These are phyloP conservation scores for Conops quadrifasciatus DNA, from an alignment of 2,888 invertebrate species.

Conservation along the genomic window DNA sequence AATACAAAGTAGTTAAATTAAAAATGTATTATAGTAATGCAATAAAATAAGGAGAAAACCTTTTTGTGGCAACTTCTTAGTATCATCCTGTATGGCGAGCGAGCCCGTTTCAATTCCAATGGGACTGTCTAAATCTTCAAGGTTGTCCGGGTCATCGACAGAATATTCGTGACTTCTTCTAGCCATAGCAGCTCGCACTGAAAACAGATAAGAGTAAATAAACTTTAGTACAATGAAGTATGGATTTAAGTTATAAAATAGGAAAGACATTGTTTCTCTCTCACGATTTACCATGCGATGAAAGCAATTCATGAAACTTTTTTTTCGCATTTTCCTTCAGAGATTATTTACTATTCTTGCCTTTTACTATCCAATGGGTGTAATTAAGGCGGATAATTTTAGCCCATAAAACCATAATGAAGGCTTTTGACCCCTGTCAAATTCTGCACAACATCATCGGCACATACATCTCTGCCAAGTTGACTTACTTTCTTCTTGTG, in stretches of 20 bases:
- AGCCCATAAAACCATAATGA: conserved; percentile 15
- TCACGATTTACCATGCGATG: too few relatives aligned
- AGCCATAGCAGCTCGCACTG: conserved; percentile 62
- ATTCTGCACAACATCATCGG: too few relatives aligned
- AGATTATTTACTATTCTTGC: neutral
- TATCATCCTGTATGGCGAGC: conserved; percentile 54
- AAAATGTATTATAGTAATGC: neutral
- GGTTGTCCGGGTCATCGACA: conserved; percentile 51
- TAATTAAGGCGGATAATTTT: conserved; percentile 12
- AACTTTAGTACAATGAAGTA: conserved; percentile 8
- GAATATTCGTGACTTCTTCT: conserved; percentile 56
- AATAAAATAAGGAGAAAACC: conserved; percentile 43
- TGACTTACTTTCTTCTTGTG: too few relatives aligned
- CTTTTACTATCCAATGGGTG: conserved; percentile 14
- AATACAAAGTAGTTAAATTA: neutral
- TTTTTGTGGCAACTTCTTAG: conserved; percentile 50
- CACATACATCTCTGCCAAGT: too few relatives aligned
- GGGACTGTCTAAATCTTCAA: conserved; percentile 61
- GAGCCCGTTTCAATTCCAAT: conserved; percentile 59
- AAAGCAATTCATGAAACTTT: conserved; percentile 16
- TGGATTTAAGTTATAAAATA: conserved; percentile 1
- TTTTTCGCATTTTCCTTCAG: neutral
- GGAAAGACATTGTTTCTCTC: neutral
- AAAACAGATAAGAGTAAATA: conserved; percentile 22
- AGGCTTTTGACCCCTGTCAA: neutral